Conservation (phyloP, 2,888 invertebrate genomes). For the Lacanobia oleracea region DNA sequence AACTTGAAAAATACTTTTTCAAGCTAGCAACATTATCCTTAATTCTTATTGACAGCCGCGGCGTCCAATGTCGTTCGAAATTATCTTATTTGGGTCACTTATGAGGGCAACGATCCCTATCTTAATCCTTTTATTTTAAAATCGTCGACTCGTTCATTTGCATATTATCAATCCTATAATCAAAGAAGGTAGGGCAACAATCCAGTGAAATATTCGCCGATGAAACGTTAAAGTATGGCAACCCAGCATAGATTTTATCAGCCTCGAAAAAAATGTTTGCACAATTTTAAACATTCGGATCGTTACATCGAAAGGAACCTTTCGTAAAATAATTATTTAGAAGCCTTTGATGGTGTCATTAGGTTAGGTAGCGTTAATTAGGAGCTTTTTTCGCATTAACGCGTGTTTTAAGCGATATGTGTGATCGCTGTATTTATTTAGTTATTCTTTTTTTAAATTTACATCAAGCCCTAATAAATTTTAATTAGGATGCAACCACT, state of each 20-base stretch:
- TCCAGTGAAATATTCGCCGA: constrained; percentile 86
- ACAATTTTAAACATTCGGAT: constrained; percentile 64
- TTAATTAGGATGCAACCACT: constrained; percentile 24
- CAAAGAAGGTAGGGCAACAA: constrained; percentile 84
- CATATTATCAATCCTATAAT: constrained; percentile 87
- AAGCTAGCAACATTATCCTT: constrained; percentile 84
- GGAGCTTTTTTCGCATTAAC: constrained; percentile 27
- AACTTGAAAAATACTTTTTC: constrained; percentile 71
- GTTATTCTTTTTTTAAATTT: constrained; percentile 11
- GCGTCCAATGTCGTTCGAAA: constrained; percentile 79
- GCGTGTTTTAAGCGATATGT: constrained; percentile 19
- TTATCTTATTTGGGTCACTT: constrained; percentile 89
- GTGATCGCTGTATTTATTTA: constrained; percentile 11
- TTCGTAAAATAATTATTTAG: constrained; percentile 45
- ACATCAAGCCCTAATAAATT: constrained; percentile 23
- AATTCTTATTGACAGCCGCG: constrained; percentile 86
- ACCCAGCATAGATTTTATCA: constrained; percentile 73
- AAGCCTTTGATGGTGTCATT: constrained; percentile 42
- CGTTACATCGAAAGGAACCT: constrained; percentile 44
- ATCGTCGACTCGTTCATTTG: constrained; percentile 84
- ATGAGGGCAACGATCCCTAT: constrained; percentile 82
- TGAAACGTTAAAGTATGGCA: constrained; percentile 83
- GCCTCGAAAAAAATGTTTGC: constrained; percentile 65
- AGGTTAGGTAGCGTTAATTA: constrained; percentile 48
- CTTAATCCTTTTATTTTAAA: constrained; percentile 85